phyloP scores from a whole-genome alignment of 2,888 invertebrate species.

The Creontiades dilutus region DNA sequence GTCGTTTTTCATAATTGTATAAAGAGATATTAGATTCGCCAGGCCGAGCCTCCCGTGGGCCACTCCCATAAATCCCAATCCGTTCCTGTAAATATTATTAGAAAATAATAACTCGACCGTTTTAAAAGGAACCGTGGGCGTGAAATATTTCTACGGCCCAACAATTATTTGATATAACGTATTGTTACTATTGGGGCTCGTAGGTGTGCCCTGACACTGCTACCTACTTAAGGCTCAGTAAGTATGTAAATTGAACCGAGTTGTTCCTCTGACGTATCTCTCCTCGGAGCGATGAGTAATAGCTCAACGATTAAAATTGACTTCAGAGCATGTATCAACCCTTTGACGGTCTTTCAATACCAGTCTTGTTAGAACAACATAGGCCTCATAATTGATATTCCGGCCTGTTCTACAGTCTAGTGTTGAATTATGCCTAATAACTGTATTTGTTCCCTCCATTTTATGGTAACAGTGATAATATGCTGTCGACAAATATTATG shows the following conservation, averaged over 20 bases:
- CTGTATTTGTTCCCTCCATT: background rate
- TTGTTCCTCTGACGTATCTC: constrained; percentile 23
- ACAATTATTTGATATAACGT: constrained; percentile 54
- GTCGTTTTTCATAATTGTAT: background rate
- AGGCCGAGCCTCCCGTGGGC: background rate
- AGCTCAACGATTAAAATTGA: constrained; percentile 5
- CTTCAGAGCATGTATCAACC: constrained; percentile 21
- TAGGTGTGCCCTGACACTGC: constrained; percentile 49
- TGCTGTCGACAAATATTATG: no score
- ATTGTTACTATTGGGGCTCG: constrained; percentile 49
- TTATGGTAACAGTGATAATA: no score
- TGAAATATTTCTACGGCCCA: constrained; percentile 35
- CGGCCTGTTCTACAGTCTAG: background rate
- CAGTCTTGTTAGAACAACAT: background rate
- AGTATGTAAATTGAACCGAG: constrained; percentile 41
- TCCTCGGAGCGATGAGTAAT: background rate
- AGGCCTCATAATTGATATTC: background rate
- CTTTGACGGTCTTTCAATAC: constrained; percentile 10
- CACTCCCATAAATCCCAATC: constrained; percentile 9
- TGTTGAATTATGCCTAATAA: background rate
- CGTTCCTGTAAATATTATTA: constrained; percentile 23
- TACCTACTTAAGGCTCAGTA: constrained; percentile 51
- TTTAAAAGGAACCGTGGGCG: constrained; percentile 35
- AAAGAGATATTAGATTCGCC: background rate
- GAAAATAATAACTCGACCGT: constrained; percentile 32